Percentiles rank a stretch among this genome's conserved stretches.
Evolutionary conservation across 1,140 invertebrate species (phyloP).

Genomic region (Drosophila leontia): DNA sequence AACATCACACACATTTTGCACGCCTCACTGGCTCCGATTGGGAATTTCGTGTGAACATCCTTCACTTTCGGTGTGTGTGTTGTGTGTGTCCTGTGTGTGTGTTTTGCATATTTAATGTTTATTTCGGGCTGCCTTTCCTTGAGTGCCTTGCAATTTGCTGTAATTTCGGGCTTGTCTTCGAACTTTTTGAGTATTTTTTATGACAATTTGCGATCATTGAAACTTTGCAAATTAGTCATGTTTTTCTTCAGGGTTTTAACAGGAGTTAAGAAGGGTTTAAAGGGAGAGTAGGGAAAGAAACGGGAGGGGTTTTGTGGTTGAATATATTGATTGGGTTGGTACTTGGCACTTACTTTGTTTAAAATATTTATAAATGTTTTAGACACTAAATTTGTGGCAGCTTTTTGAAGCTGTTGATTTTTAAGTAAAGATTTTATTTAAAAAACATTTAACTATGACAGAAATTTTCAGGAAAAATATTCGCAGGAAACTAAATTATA

Average conservation of each 20-base stretch:
- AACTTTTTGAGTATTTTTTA: slow-evolving; percentile 41
- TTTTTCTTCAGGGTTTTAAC: slow-evolving; percentile 9
- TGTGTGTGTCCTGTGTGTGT: slow-evolving; percentile 47
- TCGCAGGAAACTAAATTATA: too few species aligned
- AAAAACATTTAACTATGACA: too few species aligned
- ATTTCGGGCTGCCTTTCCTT: slow-evolving; percentile 40
- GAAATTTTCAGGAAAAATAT: too few species aligned
- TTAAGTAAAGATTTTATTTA: too few species aligned
- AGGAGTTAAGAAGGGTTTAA: background rate
- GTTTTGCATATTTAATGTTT: slow-evolving; percentile 61
- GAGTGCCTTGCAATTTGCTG: slow-evolving; percentile 56
- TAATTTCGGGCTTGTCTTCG: slow-evolving; percentile 30
- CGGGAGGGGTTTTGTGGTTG: background rate
- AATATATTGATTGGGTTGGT: background rate
- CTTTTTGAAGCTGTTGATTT: too few species aligned
- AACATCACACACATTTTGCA: slow-evolving; percentile 63
- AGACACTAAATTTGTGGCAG: background rate
- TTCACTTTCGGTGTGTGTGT: slow-evolving; percentile 17
- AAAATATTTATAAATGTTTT: background rate
- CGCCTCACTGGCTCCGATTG: slow-evolving; percentile 54
- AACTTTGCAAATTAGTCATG: slow-evolving; percentile 54
- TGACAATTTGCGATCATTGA: slow-evolving; percentile 50
- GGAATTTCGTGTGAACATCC: slow-evolving; percentile 37
- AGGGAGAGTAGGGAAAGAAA: background rate
- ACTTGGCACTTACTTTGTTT: too few species aligned